phyloP scores from a whole-genome alignment of 2,888 invertebrate genomes.

The Eupithecia subumbrata region DNA sequence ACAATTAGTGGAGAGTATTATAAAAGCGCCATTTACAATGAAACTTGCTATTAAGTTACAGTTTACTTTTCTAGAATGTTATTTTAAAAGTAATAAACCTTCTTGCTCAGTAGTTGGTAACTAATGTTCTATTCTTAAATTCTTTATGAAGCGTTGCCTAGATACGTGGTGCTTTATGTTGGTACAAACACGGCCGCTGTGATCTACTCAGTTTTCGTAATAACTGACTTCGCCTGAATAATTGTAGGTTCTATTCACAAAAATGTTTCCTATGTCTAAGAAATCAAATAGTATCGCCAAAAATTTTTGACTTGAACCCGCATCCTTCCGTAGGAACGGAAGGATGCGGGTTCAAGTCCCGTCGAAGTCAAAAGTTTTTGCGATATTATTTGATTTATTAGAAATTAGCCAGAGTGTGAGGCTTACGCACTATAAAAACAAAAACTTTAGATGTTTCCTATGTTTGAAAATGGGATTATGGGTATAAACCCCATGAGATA shows the following conservation, averaged over 20 bases:
- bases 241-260: not conserved
- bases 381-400: too few species aligned
- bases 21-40: constrained; percentile 44
- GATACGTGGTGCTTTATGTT: too few species aligned
- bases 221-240: not conserved
- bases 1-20: constrained; percentile 51
- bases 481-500: too few species aligned
- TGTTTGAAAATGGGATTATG: too few species aligned
- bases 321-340: too few species aligned
- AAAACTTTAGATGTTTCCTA: too few species aligned
- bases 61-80: constrained; percentile 2
- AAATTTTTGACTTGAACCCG: too few species aligned
- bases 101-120: not conserved
- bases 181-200: not conserved
- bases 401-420: too few species aligned
- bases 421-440: too few species aligned
- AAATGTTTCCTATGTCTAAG: not conserved
- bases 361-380: too few species aligned
- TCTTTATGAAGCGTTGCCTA: not conserved
- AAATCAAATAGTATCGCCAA: too few species aligned
- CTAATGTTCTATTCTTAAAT: not conserved
- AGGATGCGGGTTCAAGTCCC: too few species aligned
- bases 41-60: constrained; percentile 12
- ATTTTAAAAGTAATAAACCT: not conserved
- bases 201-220: not conserved